Evolutionary conservation across 1,140 invertebrate species (phyloP).

Genomic region (Lepeophtheirus salmonis): DNA sequence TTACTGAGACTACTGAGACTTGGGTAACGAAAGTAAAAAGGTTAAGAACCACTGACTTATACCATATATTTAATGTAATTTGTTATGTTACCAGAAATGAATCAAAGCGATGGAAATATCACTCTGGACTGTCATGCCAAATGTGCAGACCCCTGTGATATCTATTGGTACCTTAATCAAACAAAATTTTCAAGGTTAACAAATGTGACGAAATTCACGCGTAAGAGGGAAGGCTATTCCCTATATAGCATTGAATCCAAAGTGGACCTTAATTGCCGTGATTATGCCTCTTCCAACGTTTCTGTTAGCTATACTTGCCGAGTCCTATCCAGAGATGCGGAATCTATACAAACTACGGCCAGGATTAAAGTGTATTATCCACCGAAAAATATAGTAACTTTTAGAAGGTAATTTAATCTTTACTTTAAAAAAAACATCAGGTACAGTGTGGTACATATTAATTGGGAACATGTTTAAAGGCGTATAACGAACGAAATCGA

Average conservation of each 20-base stretch:
- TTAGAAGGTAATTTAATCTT: too few species aligned
- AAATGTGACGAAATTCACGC: neutral
- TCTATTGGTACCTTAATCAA: slow-evolving; percentile 49
- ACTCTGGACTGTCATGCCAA: slow-evolving; percentile 66
- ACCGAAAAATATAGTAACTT: neutral
- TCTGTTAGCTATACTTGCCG: neutral
- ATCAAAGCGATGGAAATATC: slow-evolving; percentile 49
- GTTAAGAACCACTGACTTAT: too few species aligned
- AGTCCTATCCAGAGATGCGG: neutral
- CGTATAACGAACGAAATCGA: too few species aligned
- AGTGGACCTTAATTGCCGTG: too few species aligned
- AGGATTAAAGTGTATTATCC: neutral
- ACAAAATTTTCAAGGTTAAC: neutral
- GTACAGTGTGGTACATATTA: too few species aligned
- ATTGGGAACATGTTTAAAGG: too few species aligned
- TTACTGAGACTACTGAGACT: too few species aligned
- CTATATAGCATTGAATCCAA: neutral
- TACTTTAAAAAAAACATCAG: too few species aligned
- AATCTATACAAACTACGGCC: neutral
- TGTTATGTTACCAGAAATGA: too few species aligned
- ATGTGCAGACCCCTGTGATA: slow-evolving; percentile 58
- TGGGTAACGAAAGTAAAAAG: too few species aligned
- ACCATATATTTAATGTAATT: too few species aligned
- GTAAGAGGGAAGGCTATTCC: neutral
- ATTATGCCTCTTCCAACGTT: too few species aligned